Base-by-base conservation (phyloP, 2,797 vertebrate genomes). In the Acanthurus lineatus region DNA sequence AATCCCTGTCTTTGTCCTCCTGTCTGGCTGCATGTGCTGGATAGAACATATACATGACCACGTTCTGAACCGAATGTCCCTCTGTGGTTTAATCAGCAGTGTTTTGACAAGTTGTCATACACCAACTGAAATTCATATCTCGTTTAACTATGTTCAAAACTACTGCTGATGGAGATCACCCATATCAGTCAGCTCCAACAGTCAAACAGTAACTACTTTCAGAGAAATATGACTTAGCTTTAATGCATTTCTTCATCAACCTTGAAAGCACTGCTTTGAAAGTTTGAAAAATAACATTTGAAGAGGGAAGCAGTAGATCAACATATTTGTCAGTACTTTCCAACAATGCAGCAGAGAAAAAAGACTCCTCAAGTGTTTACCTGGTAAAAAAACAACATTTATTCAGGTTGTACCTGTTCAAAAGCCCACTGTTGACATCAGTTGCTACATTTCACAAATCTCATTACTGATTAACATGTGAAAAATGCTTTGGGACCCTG, bases 391-490 rank as follows among this genome's bases (percentile, higher is more conserved):
- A 60, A 61, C 62, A 60, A 61, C 62, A 73, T 74, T 64, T 32
- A 60, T 71, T 25, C 8, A 48, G 49, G 17, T 51, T 60, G 19
- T 47, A 22, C 51, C 44, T n/a, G 7, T 77, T 80, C 44, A 69
- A 72, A 68, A 71, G 52, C 48, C 79, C 68, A 57, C 72, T 73
- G 77, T 68, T 83, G 86, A 86, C 71, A 69, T 61, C 57, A 77
- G 58, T 62, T 70, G 82, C 82, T 76, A 80, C 81, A 75, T 88
- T 82, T 72, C 71, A 86, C 82, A 86, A 58, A 68, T 78, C 68
- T 68, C 67, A 80, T 93, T 90, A 94, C 88, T 93, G 87, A 93
- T 92, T 94, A 94, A 94, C 89, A 17, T 8, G 38, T 80, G 79
- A 85, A 69, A 80, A 74, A 87, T 69, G 75, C 73, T 76, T 28